Conservation (phyloP, 2,888 invertebrate species). For the Suillia variegata region DNA sequence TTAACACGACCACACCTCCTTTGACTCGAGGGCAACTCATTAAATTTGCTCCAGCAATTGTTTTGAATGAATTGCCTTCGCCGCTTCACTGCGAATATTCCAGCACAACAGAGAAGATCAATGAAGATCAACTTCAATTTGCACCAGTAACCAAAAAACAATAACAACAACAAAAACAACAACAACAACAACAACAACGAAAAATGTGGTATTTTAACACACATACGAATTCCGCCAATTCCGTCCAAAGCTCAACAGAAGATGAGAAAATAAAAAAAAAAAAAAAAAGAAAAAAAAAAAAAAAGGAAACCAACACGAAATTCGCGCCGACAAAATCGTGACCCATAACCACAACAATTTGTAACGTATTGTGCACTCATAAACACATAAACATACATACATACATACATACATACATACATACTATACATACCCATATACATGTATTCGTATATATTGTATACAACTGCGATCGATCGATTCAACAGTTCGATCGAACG, state of each 20-base stretch:
- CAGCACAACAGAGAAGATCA: constrained; percentile 12
- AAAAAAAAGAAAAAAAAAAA: background rate
- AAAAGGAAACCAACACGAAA: background rate
- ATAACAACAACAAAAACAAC: too few relatives aligned
- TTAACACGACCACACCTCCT: too few relatives aligned
- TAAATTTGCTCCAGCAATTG: constrained; percentile 17
- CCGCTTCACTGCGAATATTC: background rate
- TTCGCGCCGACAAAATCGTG: constrained; percentile 20
- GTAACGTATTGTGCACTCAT: constrained; percentile 9
- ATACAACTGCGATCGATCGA: background rate
- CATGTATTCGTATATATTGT: too few relatives aligned
- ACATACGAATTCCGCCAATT: background rate
- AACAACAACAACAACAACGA: too few relatives aligned
- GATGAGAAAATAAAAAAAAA: constrained; percentile 3
- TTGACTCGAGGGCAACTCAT: constrained; percentile 20
- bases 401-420: background rate
- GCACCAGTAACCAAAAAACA: constrained; percentile 17
- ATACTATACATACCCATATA: background rate
- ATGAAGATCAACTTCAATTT: constrained; percentile 19
- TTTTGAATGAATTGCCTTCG: constrained; percentile 1
- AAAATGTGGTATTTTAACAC: constrained; percentile 2
- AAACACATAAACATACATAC: background rate
- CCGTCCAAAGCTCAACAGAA: background rate
- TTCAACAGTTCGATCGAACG: background rate
- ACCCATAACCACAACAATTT: constrained; percentile 26